Percentiles rank a stretch among this genome's conserved stretches.
These are phyloP conservation scores for Lapara coniferarum DNA, from an alignment of 2,888 invertebrate genomes.

Conservation along the genomic window DNA sequence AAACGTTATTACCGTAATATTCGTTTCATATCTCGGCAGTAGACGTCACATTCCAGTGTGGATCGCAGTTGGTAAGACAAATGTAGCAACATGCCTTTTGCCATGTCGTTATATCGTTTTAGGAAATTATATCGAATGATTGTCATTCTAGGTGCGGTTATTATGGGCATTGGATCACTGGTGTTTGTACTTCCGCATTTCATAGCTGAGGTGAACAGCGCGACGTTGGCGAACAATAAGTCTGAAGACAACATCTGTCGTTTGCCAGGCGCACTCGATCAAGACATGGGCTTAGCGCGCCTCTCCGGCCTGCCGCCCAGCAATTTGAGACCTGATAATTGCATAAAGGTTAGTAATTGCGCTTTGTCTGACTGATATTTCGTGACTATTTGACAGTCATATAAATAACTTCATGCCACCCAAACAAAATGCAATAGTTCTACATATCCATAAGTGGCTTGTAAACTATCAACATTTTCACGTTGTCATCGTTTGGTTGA, in stretches of 20 bases:
- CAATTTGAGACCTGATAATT: constrained; percentile 90
- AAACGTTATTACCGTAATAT: constrained; percentile 97
- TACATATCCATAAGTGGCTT: no score
- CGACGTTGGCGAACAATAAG: constrained; percentile 86
- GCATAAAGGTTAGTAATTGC: constrained; percentile 84
- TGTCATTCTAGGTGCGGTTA: constrained; percentile 87
- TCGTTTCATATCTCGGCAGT: constrained; percentile 97
- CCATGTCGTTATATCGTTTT: constrained; percentile 13
- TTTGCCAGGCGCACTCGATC: constrained; percentile 86
- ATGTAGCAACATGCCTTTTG: neutral
- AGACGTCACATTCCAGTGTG: constrained; percentile 96
- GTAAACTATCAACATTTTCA: no score
- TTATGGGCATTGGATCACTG: constrained; percentile 96
- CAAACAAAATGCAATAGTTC: no score
- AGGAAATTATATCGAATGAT: constrained; percentile 22
- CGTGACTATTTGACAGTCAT: neutral
- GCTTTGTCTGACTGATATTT: neutral
- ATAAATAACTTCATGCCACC: no score
- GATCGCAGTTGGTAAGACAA: constrained; percentile 92
- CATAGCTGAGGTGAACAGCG: constrained; percentile 90
- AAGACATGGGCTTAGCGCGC: constrained; percentile 88
- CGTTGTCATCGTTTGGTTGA: no score
- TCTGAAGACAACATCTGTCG: constrained; percentile 92
- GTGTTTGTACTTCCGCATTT: constrained; percentile 97
- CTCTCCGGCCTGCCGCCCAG: constrained; percentile 89